Percentiles rank a stretch among this genome's conserved stretches.
phyloP scores from a whole-genome alignment of 2,797 vertebrate genomes.

The Pampus argenteus region DNA sequence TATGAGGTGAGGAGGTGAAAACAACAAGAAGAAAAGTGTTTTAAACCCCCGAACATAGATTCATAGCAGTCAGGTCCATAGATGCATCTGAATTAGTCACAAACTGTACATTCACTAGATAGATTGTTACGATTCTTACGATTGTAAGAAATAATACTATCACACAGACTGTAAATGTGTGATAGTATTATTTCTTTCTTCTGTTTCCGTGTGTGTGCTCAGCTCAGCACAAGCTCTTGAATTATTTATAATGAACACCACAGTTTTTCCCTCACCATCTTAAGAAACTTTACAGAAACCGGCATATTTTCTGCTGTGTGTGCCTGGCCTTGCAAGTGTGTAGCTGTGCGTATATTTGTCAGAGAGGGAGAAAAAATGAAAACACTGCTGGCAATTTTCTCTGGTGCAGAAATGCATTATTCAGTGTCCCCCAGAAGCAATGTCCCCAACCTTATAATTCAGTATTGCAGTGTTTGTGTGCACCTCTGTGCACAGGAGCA shows the following conservation, averaged over 20 bases:
- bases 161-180: slow-evolving; percentile 8
- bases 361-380: slow-evolving; percentile 45
- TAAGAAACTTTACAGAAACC: slow-evolving; percentile 37
- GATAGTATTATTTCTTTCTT: background rate
- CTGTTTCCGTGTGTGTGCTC: background rate
- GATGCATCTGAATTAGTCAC: slow-evolving; percentile 4
- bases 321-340: slow-evolving; percentile 31
- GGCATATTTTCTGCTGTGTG: slow-evolving; percentile 48
- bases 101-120: slow-evolving; percentile 1
- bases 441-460: slow-evolving; percentile 32
- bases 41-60: too few relatives aligned
- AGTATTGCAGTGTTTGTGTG: slow-evolving; percentile 28
- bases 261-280: slow-evolving; percentile 49
- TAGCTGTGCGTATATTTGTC: slow-evolving; percentile 40
- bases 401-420: slow-evolving; percentile 70
- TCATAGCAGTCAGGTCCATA: background rate
- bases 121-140: too few relatives aligned
- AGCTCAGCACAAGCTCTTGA: slow-evolving; percentile 27
- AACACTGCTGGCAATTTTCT: slow-evolving; percentile 57
- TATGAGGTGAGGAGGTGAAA: background rate
- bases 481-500: slow-evolving; percentile 16
- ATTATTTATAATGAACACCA: slow-evolving; percentile 66
- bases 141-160: too few relatives aligned
- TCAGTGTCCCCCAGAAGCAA: slow-evolving; percentile 48
- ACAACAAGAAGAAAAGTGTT: slow-evolving; percentile 5